A percentile compares a stretch with the other conserved stretches of the same genome.
These are phyloP conservation scores for Centropus bengalensis DNA, from an alignment of 2,113 vertebrate genomes.

Conservation along the genomic window DNA sequence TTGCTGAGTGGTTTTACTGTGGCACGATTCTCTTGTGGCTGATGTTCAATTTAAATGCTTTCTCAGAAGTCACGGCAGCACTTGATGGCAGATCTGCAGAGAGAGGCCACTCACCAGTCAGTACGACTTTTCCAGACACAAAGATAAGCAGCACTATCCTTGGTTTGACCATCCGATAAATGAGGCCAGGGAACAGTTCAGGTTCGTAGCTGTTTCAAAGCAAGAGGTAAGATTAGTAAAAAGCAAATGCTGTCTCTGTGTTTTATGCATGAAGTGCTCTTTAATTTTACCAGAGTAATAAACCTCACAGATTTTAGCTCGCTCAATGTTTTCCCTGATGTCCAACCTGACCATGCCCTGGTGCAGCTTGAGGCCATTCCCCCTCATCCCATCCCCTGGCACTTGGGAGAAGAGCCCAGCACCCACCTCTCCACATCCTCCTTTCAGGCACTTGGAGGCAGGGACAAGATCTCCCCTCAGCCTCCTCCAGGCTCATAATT, in stretches of 20 bases:
- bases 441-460: too few species aligned
- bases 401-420: too few species aligned
- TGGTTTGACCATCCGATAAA: slow-evolving; percentile 98
- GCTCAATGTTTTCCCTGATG: not conserved
- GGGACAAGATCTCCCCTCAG: too few species aligned
- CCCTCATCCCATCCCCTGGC: too few species aligned
- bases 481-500: too few species aligned
- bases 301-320: not conserved
- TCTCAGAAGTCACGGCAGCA: not conserved
- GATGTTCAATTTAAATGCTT: not conserved
- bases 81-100: not conserved
- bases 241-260: not conserved
- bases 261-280: not conserved
- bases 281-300: not conserved
- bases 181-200: slow-evolving; percentile 95
- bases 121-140: slow-evolving; percentile 95
- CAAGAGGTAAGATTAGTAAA: slow-evolving; percentile 13
- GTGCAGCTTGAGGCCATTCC: too few species aligned
- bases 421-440: too few species aligned
- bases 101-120: slow-evolving; percentile 84
- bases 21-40: not conserved
- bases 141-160: slow-evolving; percentile 96
- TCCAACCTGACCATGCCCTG: too few species aligned
- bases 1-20: not conserved
- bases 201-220: slow-evolving; percentile 89